These are phyloP conservation scores for Fregetta grallaria DNA, from an alignment of 2,113 vertebrate genomes.

Conservation along the genomic window DNA sequence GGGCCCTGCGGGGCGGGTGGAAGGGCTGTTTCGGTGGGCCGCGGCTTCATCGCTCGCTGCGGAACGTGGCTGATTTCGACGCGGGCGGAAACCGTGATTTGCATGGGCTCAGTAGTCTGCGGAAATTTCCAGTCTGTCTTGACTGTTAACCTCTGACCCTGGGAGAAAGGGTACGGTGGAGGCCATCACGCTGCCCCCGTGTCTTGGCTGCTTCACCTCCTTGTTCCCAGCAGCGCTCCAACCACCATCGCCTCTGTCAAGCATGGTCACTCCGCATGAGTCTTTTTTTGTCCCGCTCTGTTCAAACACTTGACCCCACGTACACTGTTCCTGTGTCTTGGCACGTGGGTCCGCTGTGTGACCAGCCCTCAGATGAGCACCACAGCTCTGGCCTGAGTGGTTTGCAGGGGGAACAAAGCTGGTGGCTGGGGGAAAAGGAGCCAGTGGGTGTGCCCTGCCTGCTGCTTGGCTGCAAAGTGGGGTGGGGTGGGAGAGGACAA, in stretches of 20 bases:
- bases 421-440: too few relatives aligned
- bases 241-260: neutral
- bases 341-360: neutral
- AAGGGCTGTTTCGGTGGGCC: rapidly evolving
- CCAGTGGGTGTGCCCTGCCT: neutral
- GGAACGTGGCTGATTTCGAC: neutral
- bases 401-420: neutral
- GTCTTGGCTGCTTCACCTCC: neutral
- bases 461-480: neutral
- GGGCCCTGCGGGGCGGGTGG: too few relatives aligned
- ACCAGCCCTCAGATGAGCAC: rapidly evolving
- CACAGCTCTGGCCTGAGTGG: neutral
- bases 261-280: rapidly evolving
- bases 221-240: neutral
- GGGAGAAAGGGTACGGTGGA: too few relatives aligned
- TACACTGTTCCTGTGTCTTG: neutral
- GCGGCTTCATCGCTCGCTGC: too few relatives aligned
- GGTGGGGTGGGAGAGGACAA: too few relatives aligned
- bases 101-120: rapidly evolving
- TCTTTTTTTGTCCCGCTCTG: neutral
- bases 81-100: neutral
- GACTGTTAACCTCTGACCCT: neutral
- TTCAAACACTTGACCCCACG: too few relatives aligned
- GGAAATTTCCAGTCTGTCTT: neutral
- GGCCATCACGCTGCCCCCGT: rapidly evolving